Evolutionary conservation across 2,113 vertebrate genomes (phyloP).

Genomic region (Glaucidium brasilianum): DNA sequence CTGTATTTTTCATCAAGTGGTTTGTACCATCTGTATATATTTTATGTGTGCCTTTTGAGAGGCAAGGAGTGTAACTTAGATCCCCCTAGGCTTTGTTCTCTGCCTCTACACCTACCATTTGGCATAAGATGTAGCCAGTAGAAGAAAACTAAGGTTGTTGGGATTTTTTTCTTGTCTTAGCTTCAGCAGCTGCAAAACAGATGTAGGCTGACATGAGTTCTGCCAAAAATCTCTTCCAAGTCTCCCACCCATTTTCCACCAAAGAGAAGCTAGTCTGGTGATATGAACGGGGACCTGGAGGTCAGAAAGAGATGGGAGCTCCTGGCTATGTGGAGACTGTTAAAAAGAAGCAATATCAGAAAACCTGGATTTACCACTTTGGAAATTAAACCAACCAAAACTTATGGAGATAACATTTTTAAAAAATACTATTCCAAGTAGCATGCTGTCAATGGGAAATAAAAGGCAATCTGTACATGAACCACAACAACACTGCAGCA

Average conservation of each 20-base stretch:
- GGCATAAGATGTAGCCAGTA: constrained; percentile 57
- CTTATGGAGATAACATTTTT: neutral
- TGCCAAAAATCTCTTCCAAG: constrained; percentile 70
- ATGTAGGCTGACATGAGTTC: constrained; percentile 65
- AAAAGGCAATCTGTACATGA: neutral
- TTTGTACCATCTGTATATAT: constrained; percentile 68
- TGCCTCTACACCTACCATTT: constrained; percentile 75
- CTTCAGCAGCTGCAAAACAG: constrained; percentile 80
- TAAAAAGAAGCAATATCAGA: neutral
- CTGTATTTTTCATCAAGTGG: constrained; percentile 57
- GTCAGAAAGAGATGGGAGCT: constrained; percentile 47
- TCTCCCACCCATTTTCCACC: constrained; percentile 74
- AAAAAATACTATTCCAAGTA: neutral
- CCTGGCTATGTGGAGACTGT: neutral
- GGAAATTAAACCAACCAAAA: neutral
- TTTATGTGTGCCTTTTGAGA: constrained; percentile 59
- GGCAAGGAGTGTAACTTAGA: constrained; percentile 50
- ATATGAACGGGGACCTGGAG: constrained; percentile 11
- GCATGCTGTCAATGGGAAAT: neutral
- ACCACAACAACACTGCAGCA: neutral
- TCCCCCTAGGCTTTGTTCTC: constrained; percentile 50
- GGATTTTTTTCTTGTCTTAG: constrained; percentile 48
- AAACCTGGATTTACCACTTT: neutral
- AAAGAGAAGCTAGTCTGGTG: constrained; percentile 56
- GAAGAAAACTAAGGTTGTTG: constrained; percentile 59